These are phyloP conservation scores for Daubentonia madagascariensis DNA, from an alignment of 2,113 vertebrate genomes.

Conservation along the genomic window DNA sequence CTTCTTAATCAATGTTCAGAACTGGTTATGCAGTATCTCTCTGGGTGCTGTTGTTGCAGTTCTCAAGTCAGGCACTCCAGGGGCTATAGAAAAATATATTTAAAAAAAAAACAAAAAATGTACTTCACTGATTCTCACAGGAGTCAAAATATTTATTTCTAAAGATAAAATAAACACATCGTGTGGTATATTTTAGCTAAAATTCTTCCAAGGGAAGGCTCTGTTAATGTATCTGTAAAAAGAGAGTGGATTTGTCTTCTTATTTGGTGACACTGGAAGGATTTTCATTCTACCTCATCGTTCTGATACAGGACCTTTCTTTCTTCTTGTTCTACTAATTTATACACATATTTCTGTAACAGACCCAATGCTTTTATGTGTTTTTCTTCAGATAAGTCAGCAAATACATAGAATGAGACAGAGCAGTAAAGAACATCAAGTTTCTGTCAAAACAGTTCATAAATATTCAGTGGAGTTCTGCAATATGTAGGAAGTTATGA, in stretches of 20 bases:
- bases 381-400: constrained; percentile 76
- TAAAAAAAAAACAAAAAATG: background rate
- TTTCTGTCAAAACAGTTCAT: constrained; percentile 80
- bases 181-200: constrained; percentile 41
- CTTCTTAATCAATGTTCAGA: constrained; percentile 7
- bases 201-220: constrained; percentile 53
- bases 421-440: constrained; percentile 69
- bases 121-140: constrained; percentile 29
- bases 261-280: constrained; percentile 68
- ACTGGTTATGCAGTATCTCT: background rate
- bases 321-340: constrained; percentile 70
- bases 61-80: background rate
- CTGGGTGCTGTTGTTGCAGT: background rate
- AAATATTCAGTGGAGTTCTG: constrained; percentile 76
- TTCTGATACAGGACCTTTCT: constrained; percentile 65
- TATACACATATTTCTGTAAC: constrained; percentile 73
- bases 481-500: constrained; percentile 74
- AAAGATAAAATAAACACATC: constrained; percentile 55
- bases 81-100: constrained; percentile 1
- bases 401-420: constrained; percentile 75
- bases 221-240: constrained; percentile 51
- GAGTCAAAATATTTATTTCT: constrained; percentile 65
- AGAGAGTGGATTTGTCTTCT: constrained; percentile 51
- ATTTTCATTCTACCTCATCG: constrained; percentile 57
- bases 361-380: constrained; percentile 69